Base-by-base conservation (phyloP, 2,888 invertebrate genomes). In the Epirrhoe alternata region DNA sequence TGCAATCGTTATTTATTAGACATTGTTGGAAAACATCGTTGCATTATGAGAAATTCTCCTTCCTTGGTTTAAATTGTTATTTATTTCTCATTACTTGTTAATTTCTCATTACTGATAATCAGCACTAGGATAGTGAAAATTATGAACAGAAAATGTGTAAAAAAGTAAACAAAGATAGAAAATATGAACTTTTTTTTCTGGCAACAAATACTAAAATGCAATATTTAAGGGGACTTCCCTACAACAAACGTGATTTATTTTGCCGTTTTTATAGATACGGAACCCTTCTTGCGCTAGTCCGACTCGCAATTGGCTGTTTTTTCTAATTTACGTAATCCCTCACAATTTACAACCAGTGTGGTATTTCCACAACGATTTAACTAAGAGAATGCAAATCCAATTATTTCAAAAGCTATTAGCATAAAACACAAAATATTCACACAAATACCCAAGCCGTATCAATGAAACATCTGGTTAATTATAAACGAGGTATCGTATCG, bases 1-100 rank as follows among this genome's bases (percentile, higher is more conserved):
- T 38, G 35, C 56, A 70, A 64, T 67, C 50, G 63, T 69, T 64
- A 60, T 69, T 66, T 66, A 70, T 64, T 69, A 35, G 51, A 64
- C 56, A 54, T 47, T 51, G 61, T 62, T 66, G 61, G 64, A 57
- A 59, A 57, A 61, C 64, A 74, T 57, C 2, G 54, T 51, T 54
- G 50, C 7, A 53, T 47, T 57, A 45, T 42, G 8, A 30, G 52
- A 31, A 60, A 58, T 68, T 64, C 61, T 57, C 57, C 64, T 56
- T 14, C 10, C 6, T 10, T 12, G 24, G 12, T 17, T 31, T 47
- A 31, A 12, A 5, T 47, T 45, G 6, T 52, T n/a, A 33, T 24
- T 24, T 24, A 24, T 24, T 24, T 24, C n/a, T n/a, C n/a, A n/a
- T n/a, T n/a, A n/a, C n/a, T n/a, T n/a, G n/a, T n/a, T n/a, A n/a